Evolutionary conservation across 2,797 vertebrate species (phyloP), one percentile per base, ranked within the genome.

Genomic region (Amphiprion clarkii): DNA sequence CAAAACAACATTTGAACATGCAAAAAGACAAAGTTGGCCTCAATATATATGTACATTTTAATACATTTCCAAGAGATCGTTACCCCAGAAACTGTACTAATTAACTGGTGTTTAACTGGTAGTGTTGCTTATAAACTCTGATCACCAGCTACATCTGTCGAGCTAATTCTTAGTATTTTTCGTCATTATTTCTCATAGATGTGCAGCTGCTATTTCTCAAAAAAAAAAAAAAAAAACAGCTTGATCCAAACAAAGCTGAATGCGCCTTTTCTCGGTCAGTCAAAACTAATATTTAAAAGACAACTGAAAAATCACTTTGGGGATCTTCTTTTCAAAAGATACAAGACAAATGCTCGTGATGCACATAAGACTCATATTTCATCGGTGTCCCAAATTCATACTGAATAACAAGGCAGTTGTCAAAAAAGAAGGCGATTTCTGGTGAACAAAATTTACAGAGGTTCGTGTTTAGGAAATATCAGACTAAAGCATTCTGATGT

Each of bases 381-480:
- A 65, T 39, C 62, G 21, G 59, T 66, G 76, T 80, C 76, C 76
- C 80, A 74, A 84, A 80, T 85, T 81, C 55, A 66, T 70, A 82
- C 74, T 71, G 79, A 85, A 84, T 77, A 90, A 83, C 82, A 91
- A 92, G 88, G 86, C 89, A 91, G 90, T 89, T 85, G 77, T 92
- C 79, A 90, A 88, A 92, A 23, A 93, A 92, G 88, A 92, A 94
- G 92, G 92, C 92, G 90, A 80, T 89, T 92, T 90, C 85, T 91
- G 93, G 93, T 93, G 92, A 93, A 86, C 70, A 62, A 87, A 85
- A 84, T 84, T 84, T 91, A 87, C 84, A 85, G 91, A 93, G 90
- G 90, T 89, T 88, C 87, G 83, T 78, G 76, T 89, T 91, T 67
- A 84, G 85, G 81, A 88, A 81, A 84, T 77, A 88, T 93, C 88